Evolutionary conservation across 2,797 vertebrate genomes (phyloP).

Genomic region (Sebastiscus tertius): DNA sequence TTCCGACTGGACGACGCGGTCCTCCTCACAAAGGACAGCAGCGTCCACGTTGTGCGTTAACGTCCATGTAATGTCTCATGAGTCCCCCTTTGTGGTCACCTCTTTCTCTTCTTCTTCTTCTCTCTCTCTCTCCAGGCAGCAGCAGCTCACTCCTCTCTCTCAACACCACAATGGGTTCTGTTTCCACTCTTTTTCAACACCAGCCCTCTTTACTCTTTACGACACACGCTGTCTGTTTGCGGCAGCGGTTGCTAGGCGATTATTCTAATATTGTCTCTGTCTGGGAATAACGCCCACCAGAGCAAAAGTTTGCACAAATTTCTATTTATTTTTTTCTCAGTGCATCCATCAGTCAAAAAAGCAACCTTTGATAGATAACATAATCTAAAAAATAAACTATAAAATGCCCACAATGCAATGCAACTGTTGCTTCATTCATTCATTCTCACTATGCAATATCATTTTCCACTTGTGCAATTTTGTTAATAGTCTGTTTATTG

Average conservation of each 20-base stretch:
- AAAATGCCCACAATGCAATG: neutral
- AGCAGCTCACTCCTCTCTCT: conserved; percentile 67
- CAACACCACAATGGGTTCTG: conserved; percentile 80
- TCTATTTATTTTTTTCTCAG: neutral
- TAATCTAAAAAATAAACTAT: neutral
- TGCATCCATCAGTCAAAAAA: neutral
- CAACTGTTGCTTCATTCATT: too few relatives aligned
- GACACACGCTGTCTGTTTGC: conserved; percentile 78
- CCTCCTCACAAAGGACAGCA: conserved; percentile 49
- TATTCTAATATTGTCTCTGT: conserved; percentile 58
- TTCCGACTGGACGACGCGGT: conserved; percentile 53
- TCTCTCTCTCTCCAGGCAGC: neutral
- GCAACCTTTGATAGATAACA: neutral
- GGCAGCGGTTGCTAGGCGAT: conserved; percentile 78
- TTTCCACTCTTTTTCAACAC: conserved; percentile 78
- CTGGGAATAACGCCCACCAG: conserved; percentile 46
- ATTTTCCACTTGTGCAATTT: too few relatives aligned
- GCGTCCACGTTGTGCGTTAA: conserved; percentile 6
- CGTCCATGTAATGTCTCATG: conserved; percentile 45
- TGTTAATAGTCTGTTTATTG: too few relatives aligned
- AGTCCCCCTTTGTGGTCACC: conserved; percentile 40
- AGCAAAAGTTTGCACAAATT: conserved; percentile 42
- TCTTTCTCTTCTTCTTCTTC: conserved; percentile 36
- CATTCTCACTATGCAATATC: too few relatives aligned
- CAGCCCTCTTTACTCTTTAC: conserved; percentile 70